phyloP scores from a whole-genome alignment of 1,140 invertebrate species.

The Fopius arisanus region DNA sequence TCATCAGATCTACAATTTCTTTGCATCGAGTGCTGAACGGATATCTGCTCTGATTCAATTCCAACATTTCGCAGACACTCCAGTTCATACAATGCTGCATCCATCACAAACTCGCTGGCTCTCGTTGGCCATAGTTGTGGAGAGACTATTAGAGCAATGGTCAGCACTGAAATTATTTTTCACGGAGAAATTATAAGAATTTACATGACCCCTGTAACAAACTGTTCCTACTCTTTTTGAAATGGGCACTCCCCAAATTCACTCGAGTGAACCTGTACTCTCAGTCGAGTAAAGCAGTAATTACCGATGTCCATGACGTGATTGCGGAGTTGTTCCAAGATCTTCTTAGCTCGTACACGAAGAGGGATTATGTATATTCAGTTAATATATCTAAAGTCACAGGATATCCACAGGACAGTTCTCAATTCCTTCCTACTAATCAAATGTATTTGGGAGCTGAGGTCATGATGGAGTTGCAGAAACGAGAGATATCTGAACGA shows the following conservation, averaged over 20 bases:
- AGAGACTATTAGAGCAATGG: slow-evolving; percentile 33
- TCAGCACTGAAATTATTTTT: slow-evolving; percentile 31
- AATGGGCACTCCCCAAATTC: slow-evolving; percentile 28
- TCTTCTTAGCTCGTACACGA: no score
- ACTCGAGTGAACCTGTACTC: slow-evolving; percentile 31
- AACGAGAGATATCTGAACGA: no score
- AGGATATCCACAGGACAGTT: no score
- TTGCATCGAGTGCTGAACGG: slow-evolving; percentile 45
- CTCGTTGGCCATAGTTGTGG: slow-evolving; percentile 28
- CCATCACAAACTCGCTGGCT: slow-evolving; percentile 41
- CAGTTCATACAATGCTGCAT: slow-evolving; percentile 42
- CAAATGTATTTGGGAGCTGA: no score
- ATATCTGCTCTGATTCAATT: slow-evolving; percentile 36
- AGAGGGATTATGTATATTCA: no score
- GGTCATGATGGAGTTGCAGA: no score
- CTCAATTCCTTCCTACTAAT: no score
- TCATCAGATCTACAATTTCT: slow-evolving; percentile 42
- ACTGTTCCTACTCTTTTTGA: slow-evolving; percentile 22
- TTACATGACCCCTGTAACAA: slow-evolving; percentile 1
- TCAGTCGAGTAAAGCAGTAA: slow-evolving; percentile 19
- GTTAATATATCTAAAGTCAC: no score
- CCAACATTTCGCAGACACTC: slow-evolving; percentile 36
- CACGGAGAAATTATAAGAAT: background rate
- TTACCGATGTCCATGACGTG: slow-evolving; percentile 26
- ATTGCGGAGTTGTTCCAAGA: slow-evolving; percentile 10